Conservation (phyloP, 2,888 invertebrate species). For the Eledone cirrhosa region DNA sequence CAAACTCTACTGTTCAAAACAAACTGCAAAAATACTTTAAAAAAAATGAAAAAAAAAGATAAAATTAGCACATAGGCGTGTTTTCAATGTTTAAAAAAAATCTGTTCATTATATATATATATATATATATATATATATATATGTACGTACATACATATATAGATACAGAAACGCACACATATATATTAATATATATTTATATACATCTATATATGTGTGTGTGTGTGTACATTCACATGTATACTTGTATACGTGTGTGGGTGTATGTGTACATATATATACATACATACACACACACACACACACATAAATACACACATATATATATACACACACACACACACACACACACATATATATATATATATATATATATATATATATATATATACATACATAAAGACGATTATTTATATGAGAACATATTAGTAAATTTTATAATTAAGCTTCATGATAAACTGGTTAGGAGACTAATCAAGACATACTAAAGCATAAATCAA, state of each 20-base stretch:
- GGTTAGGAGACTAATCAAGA: neutral
- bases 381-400: neutral
- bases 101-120: neutral
- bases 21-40: too few species aligned
- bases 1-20: neutral
- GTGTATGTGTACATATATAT: neutral
- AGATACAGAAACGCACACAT: neutral
- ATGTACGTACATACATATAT: neutral
- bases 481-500: too few species aligned
- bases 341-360: neutral
- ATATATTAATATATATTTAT: neutral
- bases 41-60: too few species aligned
- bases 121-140: conserved; percentile 21
- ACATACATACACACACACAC: neutral
- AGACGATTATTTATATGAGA: neutral
- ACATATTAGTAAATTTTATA: too few species aligned
- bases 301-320: neutral
- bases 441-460: neutral
- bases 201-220: neutral
- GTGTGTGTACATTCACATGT: neutral
- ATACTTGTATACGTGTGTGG: neutral
- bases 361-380: conserved; percentile 5
- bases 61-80: too few species aligned
- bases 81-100: too few species aligned
- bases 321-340: neutral